Percentiles rank a stretch among this genome's conserved stretches.
Evolutionary conservation across 2,797 vertebrate species (phyloP).

Genomic region (Oreochromis mossambicus): DNA sequence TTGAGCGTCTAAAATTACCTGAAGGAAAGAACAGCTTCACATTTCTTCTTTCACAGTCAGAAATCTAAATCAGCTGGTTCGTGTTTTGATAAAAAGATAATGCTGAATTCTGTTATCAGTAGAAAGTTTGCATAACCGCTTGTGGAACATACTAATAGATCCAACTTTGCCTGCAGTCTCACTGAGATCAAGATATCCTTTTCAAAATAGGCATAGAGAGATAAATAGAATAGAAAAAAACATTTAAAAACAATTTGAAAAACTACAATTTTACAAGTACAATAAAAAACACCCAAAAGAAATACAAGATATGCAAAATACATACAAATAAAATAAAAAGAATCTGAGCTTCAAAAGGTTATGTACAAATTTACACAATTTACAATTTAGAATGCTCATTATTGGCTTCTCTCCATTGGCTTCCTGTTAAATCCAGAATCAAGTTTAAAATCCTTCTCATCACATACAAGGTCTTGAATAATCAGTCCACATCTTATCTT

Average conservation of each 20-base stretch:
- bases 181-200: background rate
- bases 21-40: background rate
- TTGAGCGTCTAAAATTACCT: background rate
- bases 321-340: background rate
- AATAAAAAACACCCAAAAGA: background rate
- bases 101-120: background rate
- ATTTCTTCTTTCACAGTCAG: background rate
- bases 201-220: background rate
- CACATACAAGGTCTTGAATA: background rate
- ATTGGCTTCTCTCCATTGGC: background rate
- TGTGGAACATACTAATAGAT: background rate
- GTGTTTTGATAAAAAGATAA: background rate
- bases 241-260: background rate
- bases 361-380: background rate
- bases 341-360: background rate
- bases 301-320: background rate
- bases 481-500: background rate
- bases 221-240: background rate
- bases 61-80: background rate
- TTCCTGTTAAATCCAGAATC: background rate
- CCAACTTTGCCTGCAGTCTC: background rate
- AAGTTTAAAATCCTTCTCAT: background rate
- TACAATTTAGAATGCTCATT: background rate
- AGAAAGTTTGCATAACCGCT: background rate
- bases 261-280: background rate